Evolutionary conservation across 2,113 vertebrate genomes (phyloP).

Genomic region (Macaca mulatta): DNA sequence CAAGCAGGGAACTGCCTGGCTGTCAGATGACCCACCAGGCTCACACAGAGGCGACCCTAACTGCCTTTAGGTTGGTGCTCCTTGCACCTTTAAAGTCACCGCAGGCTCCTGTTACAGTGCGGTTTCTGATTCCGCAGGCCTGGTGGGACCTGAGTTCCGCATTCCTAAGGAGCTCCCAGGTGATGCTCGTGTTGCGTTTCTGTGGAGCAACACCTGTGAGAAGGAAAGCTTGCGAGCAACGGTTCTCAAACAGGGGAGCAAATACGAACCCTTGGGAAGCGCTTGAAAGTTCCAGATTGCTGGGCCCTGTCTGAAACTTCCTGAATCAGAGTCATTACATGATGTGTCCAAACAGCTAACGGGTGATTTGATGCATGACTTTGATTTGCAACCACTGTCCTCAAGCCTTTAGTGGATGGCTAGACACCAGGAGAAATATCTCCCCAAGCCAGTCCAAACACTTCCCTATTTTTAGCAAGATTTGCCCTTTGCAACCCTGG

Average conservation of each 20-base stretch:
- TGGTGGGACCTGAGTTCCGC: not conserved
- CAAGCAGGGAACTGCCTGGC: not conserved
- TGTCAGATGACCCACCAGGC: not conserved
- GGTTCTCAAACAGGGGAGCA: not conserved
- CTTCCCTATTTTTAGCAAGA: constrained; percentile 53
- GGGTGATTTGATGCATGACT: not conserved
- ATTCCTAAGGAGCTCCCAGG: not conserved
- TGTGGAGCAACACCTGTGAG: too few species aligned
- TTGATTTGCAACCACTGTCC: not conserved
- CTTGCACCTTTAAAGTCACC: not conserved
- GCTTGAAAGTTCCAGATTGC: not conserved
- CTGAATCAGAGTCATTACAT: not conserved
- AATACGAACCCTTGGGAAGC: not conserved
- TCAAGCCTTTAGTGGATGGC: not conserved
- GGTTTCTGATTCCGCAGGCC: not conserved
- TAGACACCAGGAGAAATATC: not conserved
- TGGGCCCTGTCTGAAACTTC: not conserved
- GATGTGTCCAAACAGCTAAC: not conserved
- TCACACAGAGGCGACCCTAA: not conserved
- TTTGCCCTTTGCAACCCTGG: not conserved
- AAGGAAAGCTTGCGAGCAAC: not conserved
- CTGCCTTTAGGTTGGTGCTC: not conserved
- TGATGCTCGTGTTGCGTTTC: not conserved
- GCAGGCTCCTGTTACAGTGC: not conserved
- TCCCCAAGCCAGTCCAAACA: not conserved